phyloP scores from a whole-genome alignment of 2,888 invertebrate species.

The Disparrhopalites patrizii region DNA sequence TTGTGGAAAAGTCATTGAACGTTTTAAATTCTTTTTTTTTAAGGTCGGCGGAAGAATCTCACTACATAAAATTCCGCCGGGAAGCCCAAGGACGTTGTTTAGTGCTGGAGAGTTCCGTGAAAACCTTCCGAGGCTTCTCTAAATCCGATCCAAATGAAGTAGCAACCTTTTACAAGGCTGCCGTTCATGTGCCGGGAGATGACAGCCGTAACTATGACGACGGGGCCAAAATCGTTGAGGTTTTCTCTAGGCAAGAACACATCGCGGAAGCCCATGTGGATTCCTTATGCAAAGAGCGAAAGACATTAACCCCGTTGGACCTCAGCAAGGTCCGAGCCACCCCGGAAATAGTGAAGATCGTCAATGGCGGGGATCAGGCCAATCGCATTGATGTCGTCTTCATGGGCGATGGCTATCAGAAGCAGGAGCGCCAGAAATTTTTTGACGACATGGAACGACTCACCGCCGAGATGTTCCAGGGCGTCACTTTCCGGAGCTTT shows the following conservation, averaged over 20 bases:
- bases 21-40: too few species aligned
- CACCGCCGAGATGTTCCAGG: constrained; percentile 43
- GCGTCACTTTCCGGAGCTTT: constrained; percentile 37
- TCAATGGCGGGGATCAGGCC: constrained; percentile 37
- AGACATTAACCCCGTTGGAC: background rate
- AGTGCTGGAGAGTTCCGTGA: background rate
- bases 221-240: constrained; percentile 32
- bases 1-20: too few species aligned
- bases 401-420: constrained; percentile 37
- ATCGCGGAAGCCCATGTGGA: constrained; percentile 27
- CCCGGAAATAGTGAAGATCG: constrained; percentile 40
- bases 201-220: background rate
- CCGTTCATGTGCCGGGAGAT: background rate
- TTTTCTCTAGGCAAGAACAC: constrained; percentile 28
- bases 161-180: background rate
- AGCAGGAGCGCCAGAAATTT: constrained; percentile 24
- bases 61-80: background rate
- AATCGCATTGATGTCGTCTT: constrained; percentile 44
- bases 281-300: constrained; percentile 27
- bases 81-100: background rate
- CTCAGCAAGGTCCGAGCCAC: too few species aligned
- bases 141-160: background rate
- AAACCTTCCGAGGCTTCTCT: background rate
- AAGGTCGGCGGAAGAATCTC: background rate
- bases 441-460: constrained; percentile 35